Base-by-base conservation (phyloP, 2,888 invertebrate species). In the Cerceris rybyensis region DNA sequence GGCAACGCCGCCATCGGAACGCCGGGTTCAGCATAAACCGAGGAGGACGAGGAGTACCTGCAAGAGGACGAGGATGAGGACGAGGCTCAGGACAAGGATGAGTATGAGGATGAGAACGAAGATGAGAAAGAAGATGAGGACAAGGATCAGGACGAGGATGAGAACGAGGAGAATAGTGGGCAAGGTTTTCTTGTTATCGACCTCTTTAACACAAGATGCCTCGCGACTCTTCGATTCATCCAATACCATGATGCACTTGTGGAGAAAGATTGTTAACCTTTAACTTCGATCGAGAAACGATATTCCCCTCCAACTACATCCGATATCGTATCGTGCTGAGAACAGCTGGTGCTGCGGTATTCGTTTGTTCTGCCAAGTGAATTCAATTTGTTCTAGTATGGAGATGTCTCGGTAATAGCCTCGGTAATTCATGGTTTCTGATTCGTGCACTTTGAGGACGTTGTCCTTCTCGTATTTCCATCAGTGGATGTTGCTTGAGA, bases 171-270 rank as follows among this genome's bases (percentile, higher is more conserved):
- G 68, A 80, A 69, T 85, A 84, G 75, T 78, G 69, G 74, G 49
- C 81, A 70, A 78, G 81, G 76, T 81, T 89, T 88, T 88, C 88
- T 88, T 87, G 83, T 87, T 88, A 88, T 89, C 87, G 81, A 83
- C 83, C 85, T 84, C 86, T 85, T 84, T 81, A 82, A 85, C 86
- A 79, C 77, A 28, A 1, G 28, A 69, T 75, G 75, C 69, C 72
- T 16, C 64, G 57, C 70, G 7, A 13, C 50, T 39, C 14, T 9
- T 70, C 67, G 63, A 65, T 72, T 82, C 6, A 43, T 7, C 57
- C 7, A 8, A 17, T 17, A 9, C 57, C 0, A 2, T 5, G 17
- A 7, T 57, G 39, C 9, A 46, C 6, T 54, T 54, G 6, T 28
- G 28, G 55, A 0, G 55, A 57, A 17, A 39, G 8, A 39, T 28